These are phyloP conservation scores for Drosophila picticornis DNA, from an alignment of 2,888 invertebrate genomes.

Conservation along the genomic window DNA sequence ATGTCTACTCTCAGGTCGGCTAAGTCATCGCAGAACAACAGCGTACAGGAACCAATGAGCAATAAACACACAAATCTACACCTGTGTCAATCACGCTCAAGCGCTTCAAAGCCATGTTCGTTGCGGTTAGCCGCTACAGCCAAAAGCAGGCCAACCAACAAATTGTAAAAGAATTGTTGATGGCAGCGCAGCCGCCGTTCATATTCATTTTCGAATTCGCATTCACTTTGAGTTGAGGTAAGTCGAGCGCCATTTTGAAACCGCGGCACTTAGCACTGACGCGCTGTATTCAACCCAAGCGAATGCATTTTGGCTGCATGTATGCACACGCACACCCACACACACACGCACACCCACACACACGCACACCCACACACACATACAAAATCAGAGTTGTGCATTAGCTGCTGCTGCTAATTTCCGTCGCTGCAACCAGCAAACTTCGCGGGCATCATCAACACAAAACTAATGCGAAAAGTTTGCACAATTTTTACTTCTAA, in stretches of 20 bases:
- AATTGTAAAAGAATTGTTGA: conserved; percentile 12
- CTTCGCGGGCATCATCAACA: conserved; percentile 72
- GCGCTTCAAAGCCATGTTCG: conserved; percentile 34
- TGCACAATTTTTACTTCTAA: conserved; percentile 77
- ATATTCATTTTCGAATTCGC: conserved; percentile 4
- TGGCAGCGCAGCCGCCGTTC: conserved; percentile 1
- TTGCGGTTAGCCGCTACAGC: conserved; percentile 34
- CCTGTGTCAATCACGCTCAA: background rate
- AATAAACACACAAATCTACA: conserved; percentile 4
- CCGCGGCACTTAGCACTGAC: conserved; percentile 77
- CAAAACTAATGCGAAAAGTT: conserved; percentile 78
- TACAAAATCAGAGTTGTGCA: conserved; percentile 27
- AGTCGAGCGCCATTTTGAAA: conserved; percentile 70
- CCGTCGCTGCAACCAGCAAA: conserved; percentile 54
- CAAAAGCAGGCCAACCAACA: conserved; percentile 12
- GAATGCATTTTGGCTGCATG: conserved; percentile 57
- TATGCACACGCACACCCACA: conserved; percentile 6
- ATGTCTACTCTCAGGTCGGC: background rate
- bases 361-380: background rate
- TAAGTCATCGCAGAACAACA: conserved; percentile 19
- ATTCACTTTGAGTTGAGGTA: conserved; percentile 7
- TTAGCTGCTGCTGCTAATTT: conserved; percentile 75
- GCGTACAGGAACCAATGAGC: conserved; percentile 7
- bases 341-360: conserved; percentile 1
- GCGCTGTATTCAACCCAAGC: conserved; percentile 71